Evolutionary conservation across 53 echinoderm and acorn worm species (phyloP).

Genomic region (Astropecten irregularis): DNA sequence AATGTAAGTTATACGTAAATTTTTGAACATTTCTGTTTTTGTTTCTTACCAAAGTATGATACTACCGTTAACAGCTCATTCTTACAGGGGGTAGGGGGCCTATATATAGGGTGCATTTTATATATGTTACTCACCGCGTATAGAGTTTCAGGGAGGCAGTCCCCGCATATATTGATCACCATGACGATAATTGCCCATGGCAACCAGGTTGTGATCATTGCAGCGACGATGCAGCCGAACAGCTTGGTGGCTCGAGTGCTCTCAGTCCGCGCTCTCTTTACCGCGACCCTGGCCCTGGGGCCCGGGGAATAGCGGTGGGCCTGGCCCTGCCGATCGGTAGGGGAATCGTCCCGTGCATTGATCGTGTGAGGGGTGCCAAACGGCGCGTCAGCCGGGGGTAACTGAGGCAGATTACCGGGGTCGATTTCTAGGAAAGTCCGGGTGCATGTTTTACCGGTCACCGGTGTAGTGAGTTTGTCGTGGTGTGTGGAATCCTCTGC

Average conservation of each 20-base stretch:
- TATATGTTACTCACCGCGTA: conserved; percentile 47
- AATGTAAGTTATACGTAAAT: no score
- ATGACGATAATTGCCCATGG: conserved; percentile 65
- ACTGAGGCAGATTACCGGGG: no score
- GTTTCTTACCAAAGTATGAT: no score
- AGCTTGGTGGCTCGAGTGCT: conserved; percentile 18
- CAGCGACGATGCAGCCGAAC: conserved; percentile 45
- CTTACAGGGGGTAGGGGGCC: no score
- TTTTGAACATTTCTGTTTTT: no score
- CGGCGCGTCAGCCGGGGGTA: no score
- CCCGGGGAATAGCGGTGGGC: background rate
- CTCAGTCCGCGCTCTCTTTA: background rate
- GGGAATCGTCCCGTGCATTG: no score
- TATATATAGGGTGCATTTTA: no score
- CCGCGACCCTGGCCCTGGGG: background rate
- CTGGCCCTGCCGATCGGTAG: no score
- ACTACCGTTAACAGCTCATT: no score
- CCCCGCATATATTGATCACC: conserved; percentile 44
- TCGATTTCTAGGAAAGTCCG: background rate
- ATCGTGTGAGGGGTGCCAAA: no score
- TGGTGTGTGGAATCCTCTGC: no score
- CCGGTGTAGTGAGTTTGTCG: background rate
- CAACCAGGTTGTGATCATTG: conserved; percentile 54
- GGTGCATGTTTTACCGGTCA: background rate
- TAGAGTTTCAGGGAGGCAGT: conserved; percentile 37